Conservation (phyloP, 1,140 invertebrate genomes). For the Panagrolaimus sp. region DNA sequence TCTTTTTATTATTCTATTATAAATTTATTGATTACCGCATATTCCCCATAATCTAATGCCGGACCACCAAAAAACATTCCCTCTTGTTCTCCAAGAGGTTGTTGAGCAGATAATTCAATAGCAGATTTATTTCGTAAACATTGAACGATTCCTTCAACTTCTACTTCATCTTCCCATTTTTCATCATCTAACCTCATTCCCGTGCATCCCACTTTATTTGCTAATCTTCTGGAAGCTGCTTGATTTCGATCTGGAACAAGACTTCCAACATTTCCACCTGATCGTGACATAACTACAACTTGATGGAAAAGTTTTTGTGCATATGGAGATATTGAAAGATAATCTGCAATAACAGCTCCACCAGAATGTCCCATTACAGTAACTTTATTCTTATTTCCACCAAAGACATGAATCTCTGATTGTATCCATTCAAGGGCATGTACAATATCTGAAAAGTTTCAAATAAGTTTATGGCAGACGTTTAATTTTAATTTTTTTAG, state of each 20-base stretch:
- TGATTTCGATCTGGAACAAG: neutral
- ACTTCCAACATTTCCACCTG: neutral
- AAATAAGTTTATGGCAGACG: too few relatives aligned
- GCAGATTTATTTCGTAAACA: neutral
- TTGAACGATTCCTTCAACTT: neutral
- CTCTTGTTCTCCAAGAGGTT: neutral
- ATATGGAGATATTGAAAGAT: neutral
- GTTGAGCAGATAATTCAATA: neutral
- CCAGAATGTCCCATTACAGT: slow-evolving; percentile 11
- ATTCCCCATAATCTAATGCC: neutral
- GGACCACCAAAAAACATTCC: neutral
- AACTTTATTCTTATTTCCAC: neutral
- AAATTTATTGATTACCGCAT: neutral
- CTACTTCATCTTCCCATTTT: neutral
- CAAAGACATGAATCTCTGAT: slow-evolving; percentile 8
- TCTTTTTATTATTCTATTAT: too few relatives aligned
- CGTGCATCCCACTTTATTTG: neutral
- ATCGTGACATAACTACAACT: neutral
- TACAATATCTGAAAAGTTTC: neutral
- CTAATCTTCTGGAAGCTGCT: neutral
- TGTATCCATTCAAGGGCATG: slow-evolving; percentile 4
- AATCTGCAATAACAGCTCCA: neutral
- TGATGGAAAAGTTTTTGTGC: slow-evolving; percentile 3
- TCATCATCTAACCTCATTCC: neutral
- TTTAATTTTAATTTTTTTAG: too few relatives aligned